These are phyloP conservation scores for Drosophila aff. DNA, from an alignment of 1,140 invertebrate genomes.

Conservation along the genomic window DNA sequence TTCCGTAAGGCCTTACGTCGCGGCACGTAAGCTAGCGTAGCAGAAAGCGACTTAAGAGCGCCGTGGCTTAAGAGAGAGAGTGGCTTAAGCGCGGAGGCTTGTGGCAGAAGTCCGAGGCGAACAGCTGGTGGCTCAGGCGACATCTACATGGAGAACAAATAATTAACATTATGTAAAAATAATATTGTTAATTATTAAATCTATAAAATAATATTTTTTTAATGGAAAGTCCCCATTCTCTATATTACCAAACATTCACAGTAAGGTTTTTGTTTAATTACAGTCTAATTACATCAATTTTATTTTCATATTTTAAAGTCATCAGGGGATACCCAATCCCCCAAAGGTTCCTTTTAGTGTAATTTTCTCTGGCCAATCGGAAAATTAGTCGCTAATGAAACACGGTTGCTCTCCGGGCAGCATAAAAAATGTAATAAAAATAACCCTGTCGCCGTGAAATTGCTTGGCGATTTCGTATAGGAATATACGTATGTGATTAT, in stretches of 20 bases:
- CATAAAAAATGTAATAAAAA: constrained; percentile 24
- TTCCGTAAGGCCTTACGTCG: constrained; percentile 63
- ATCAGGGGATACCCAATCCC: too few relatives aligned
- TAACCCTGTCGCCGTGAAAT: constrained; percentile 27
- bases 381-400: constrained; percentile 47
- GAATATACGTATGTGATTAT: constrained; percentile 19
- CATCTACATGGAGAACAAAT: not conserved
- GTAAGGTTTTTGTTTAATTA: too few relatives aligned
- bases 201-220: too few relatives aligned
- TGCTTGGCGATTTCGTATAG: constrained; percentile 31
- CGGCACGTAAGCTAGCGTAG: constrained; percentile 16
- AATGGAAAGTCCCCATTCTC: too few relatives aligned
- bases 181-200: too few relatives aligned
- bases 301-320: not conserved
- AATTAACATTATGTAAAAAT: not conserved
- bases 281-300: not conserved
- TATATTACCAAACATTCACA: too few relatives aligned
- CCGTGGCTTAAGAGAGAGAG: constrained; percentile 16
- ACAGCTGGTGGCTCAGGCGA: constrained; percentile 10
- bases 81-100: not conserved
- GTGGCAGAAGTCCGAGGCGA: constrained; percentile 3
- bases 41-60: constrained; percentile 38
- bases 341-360: not conserved
- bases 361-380: constrained; percentile 38
- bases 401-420: constrained; percentile 17